These are phyloP conservation scores for Merodon equestris DNA, from an alignment of 2,888 invertebrate species.

Conservation along the genomic window DNA sequence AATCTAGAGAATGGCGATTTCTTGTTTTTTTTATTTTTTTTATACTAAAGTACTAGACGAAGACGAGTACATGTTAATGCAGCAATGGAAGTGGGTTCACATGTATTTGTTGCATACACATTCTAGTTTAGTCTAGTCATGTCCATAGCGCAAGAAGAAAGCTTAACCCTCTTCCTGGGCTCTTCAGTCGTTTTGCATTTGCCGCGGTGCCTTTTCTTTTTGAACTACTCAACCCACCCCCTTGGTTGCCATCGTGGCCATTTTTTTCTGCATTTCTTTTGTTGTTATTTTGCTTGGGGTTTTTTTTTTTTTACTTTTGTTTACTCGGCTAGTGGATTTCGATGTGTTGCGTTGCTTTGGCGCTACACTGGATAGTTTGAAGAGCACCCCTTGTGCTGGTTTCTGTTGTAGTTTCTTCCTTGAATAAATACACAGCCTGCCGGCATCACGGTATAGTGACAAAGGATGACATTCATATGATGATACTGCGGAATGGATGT, in stretches of 20 bases:
- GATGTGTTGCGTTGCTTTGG: conserved; percentile 31
- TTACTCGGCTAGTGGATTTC: conserved; percentile 33
- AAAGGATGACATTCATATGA: too few relatives aligned
- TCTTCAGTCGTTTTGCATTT: neutral
- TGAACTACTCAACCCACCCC: conserved; percentile 24
- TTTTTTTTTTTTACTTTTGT: conserved; percentile 8
- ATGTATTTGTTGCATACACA: conserved; percentile 1
- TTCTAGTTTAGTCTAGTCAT: conserved; percentile 48
- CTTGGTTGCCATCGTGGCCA: too few relatives aligned
- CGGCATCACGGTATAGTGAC: too few relatives aligned
- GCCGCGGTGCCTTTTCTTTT: conserved; percentile 19
- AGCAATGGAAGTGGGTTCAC: conserved; percentile 25
- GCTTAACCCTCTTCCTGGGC: conserved; percentile 34
- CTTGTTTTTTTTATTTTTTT: conserved; percentile 4
- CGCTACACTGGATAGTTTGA: neutral
- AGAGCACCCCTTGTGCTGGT: too few relatives aligned
- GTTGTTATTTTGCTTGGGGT: neutral
- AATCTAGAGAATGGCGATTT: conserved; percentile 57
- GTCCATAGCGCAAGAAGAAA: conserved; percentile 61
- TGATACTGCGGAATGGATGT: too few relatives aligned
- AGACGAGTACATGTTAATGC: conserved; percentile 46
- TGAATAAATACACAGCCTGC: too few relatives aligned
- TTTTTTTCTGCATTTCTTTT: conserved; percentile 25
- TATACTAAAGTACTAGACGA: conserved; percentile 30
- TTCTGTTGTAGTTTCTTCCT: too few relatives aligned